Conservation (phyloP, 2,797 vertebrate species). For the Spea hammondii region DNA sequence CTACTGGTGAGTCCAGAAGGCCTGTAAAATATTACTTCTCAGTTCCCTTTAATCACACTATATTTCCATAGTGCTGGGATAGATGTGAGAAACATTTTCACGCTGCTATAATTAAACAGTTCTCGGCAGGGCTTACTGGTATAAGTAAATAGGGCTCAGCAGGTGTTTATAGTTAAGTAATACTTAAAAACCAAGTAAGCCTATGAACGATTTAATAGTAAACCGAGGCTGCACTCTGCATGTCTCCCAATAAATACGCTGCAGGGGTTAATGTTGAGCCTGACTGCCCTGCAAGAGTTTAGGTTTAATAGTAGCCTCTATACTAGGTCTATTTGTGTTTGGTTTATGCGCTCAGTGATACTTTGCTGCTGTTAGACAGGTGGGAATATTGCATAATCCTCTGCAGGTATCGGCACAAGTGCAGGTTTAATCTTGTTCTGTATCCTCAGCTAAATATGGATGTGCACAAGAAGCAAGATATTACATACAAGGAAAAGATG, state of each 20-base stretch:
- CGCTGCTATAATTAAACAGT: conserved; percentile 29
- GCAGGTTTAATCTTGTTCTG: conserved; percentile 48
- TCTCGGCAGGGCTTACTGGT: conserved; percentile 29
- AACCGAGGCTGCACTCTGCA: conserved; percentile 14
- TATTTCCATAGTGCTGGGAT: conserved; percentile 24
- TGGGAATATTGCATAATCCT: conserved; percentile 30
- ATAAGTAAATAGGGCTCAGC: conserved; percentile 40
- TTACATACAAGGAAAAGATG: conserved; percentile 18
- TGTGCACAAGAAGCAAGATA: conserved; percentile 7
- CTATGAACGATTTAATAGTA: conserved; percentile 45
- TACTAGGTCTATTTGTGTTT: conserved; percentile 23
- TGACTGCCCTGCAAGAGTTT: not conserved
- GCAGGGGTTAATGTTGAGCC: conserved; percentile 18
- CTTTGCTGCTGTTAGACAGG: not conserved
- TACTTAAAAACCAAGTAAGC: conserved; percentile 32
- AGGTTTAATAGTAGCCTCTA: not conserved
- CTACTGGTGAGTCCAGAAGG: not conserved
- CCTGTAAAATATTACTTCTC: not conserved
- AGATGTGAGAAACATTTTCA: conserved; percentile 34
- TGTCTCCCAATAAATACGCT: conserved; percentile 19
- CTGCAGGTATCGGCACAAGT: conserved; percentile 37
- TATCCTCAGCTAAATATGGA: conserved; percentile 15
- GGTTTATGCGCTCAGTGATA: not conserved
- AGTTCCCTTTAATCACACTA: not conserved
- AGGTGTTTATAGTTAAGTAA: conserved; percentile 26